Evolutionary conservation across 1,140 invertebrate genomes (phyloP).

Genomic region (Drosophila teissieri): DNA sequence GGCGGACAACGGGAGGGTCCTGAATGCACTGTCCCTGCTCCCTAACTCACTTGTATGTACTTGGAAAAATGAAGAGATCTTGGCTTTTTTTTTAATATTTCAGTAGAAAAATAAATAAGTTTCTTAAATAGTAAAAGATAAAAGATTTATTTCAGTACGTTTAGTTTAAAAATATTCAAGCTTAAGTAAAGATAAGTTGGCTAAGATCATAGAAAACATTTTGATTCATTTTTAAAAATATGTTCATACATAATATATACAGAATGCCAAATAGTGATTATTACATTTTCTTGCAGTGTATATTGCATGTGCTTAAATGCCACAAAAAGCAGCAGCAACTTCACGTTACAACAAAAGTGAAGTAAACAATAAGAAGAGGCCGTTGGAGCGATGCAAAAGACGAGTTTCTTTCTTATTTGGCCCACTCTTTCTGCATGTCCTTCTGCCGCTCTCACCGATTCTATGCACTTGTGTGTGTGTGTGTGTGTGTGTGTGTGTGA

Average conservation of each 20-base stretch:
- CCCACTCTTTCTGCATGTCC: constrained; percentile 4
- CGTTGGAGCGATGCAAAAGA: constrained; percentile 56
- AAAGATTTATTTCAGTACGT: too few species aligned
- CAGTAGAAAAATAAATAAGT: too few species aligned
- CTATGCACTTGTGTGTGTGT: constrained; percentile 20
- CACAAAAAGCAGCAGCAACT: constrained; percentile 44
- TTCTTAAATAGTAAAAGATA: too few species aligned
- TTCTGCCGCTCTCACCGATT: constrained; percentile 1
- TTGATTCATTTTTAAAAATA: too few species aligned
- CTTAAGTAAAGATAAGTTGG: too few species aligned
- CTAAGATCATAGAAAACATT: too few species aligned
- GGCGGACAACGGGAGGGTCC: constrained; percentile 35
- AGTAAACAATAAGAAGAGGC: constrained; percentile 69
- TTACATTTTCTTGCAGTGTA: neutral
- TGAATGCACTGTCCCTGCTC: constrained; percentile 50
- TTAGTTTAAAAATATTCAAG: too few species aligned
- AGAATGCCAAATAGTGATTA: too few species aligned
- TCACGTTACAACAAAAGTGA: constrained; percentile 72
- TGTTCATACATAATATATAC: too few species aligned
- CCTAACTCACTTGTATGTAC: constrained; percentile 1
- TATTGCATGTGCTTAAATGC: constrained; percentile 73
- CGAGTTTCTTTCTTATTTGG: constrained; percentile 53
- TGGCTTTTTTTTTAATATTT: too few species aligned
- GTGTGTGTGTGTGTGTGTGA: constrained; percentile 54
- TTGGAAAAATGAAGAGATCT: neutral